phyloP scores from a whole-genome alignment of 1,140 invertebrate genomes.

The Drosophila oshimai region DNA sequence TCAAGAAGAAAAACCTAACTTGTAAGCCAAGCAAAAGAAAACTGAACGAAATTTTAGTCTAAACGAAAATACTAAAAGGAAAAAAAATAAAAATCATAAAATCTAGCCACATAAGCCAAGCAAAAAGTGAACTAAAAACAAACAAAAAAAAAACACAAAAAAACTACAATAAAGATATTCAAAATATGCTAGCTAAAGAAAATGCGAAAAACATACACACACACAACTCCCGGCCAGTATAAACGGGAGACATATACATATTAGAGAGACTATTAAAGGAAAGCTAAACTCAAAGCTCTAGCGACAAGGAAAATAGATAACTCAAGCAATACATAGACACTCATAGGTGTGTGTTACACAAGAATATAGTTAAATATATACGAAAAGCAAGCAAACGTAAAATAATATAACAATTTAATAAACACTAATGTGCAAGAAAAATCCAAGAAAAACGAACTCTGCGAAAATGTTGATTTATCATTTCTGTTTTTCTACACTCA shows the following conservation, averaged over 20 bases:
- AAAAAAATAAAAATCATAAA: constrained; percentile 9
- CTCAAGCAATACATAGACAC: constrained; percentile 81
- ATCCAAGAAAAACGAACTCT: constrained; percentile 35
- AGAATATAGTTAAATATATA: constrained; percentile 72
- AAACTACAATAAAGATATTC: constrained; percentile 72
- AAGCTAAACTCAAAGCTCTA: constrained; percentile 43
- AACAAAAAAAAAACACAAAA: constrained; percentile 26
- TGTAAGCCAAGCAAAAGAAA: constrained; percentile 64
- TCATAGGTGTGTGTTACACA: constrained; percentile 74
- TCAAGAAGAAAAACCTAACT: constrained; percentile 27
- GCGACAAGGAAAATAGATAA: constrained; percentile 45
- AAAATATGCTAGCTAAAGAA: constrained; percentile 73
- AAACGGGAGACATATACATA: constrained; percentile 40
- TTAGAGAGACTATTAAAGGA: constrained; percentile 62
- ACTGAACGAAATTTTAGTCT: constrained; percentile 77
- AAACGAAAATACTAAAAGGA: constrained; percentile 35
- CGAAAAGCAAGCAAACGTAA: constrained; percentile 23
- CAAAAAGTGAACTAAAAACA: constrained; percentile 55
- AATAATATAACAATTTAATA: constrained; percentile 37
- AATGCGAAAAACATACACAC: constrained; percentile 45
- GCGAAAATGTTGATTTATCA: constrained; percentile 39
- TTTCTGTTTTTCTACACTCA: constrained; percentile 41
- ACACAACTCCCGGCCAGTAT: constrained; percentile 41
- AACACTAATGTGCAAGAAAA: constrained; percentile 40
- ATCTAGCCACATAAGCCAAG: constrained; percentile 47